Evolutionary conservation across 1,140 invertebrate species (phyloP), one percentile per base, ranked within the genome.

Genomic region (Stegodyphus dumicola): DNA sequence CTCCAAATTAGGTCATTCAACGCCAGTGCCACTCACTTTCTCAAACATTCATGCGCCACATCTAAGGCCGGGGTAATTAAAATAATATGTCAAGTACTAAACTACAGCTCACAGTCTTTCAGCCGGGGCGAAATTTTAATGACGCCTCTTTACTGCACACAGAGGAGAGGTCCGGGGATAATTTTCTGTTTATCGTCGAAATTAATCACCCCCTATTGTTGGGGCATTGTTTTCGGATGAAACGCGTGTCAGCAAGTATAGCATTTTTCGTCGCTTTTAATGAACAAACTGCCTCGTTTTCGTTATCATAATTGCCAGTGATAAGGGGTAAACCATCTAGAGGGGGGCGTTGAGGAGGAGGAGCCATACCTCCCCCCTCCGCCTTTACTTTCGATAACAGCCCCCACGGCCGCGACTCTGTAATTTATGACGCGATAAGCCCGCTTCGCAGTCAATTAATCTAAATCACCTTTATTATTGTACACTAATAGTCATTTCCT

Each of bases 401-500:
- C 6, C 15, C 33, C 53, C 56, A 56, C 60, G 70, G 51, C 13
- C 56, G 70, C 7, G 80, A 64, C 56, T 74, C 49, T 75, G 81
- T 85, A 85, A 85, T 85, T 85, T 85, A 85, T 85, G 81, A 70
- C 65, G 52, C 64, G 81, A 85, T 85, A 85, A 85, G 81, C 73
- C 17, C 66, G 81, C 81, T 77, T 85, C 81, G 60, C 67, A 76
- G 51, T 85, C 81, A 85, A 85, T 85, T 85, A 85, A 85, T 85
- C 81, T 85, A 85, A 85, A 85, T 85, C 81, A 85, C 81, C 74
- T 85, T 85, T 85, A 85, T 85, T 85, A 85, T 85, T 76, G 81
- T 85, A 77, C 81, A 77, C 81, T 85, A 85, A 85, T 85, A 85
- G 81, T 85, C 81, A 73, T 65, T 85, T 85, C 81, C 80, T 75